Conservation (phyloP, 2,113 vertebrate genomes). For the Danio rerio region DNA sequence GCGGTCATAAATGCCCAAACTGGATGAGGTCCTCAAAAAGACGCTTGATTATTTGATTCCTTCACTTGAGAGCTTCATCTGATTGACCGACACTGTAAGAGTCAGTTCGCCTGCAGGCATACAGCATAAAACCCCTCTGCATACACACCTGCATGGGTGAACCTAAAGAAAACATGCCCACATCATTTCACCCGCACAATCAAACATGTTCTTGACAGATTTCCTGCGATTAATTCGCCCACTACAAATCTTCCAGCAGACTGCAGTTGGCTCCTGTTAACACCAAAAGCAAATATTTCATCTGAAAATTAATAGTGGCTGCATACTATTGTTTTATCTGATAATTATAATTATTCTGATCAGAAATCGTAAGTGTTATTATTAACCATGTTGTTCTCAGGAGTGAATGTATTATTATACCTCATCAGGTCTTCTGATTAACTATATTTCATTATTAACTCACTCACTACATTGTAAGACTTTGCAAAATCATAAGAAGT, state of each 20-base stretch:
- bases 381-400: too few species aligned
- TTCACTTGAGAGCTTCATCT: slow-evolving; percentile 62
- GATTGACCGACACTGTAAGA: slow-evolving; percentile 66
- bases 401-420: too few species aligned
- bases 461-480: too few species aligned
- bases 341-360: too few species aligned
- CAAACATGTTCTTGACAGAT: neutral
- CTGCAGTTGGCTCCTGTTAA: neutral
- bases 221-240: too few species aligned
- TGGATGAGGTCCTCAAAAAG: slow-evolving; percentile 39
- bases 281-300: neutral
- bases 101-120: slow-evolving; percentile 58
- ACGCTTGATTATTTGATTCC: slow-evolving; percentile 60
- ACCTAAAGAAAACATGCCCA: neutral
- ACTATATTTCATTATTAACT: too few species aligned
- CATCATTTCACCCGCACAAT: neutral
- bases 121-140: slow-evolving; percentile 12
- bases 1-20: slow-evolving; percentile 51
- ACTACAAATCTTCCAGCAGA: neutral
- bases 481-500: too few species aligned
- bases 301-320: too few species aligned
- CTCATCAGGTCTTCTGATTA: too few species aligned
- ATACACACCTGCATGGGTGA: neutral
- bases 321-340: too few species aligned
- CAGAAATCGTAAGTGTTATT: too few species aligned